Evolutionary conservation across 2,113 vertebrate genomes (phyloP), one percentile per base, ranked within the genome.

Genomic region (Henicopernis longicauda): DNA sequence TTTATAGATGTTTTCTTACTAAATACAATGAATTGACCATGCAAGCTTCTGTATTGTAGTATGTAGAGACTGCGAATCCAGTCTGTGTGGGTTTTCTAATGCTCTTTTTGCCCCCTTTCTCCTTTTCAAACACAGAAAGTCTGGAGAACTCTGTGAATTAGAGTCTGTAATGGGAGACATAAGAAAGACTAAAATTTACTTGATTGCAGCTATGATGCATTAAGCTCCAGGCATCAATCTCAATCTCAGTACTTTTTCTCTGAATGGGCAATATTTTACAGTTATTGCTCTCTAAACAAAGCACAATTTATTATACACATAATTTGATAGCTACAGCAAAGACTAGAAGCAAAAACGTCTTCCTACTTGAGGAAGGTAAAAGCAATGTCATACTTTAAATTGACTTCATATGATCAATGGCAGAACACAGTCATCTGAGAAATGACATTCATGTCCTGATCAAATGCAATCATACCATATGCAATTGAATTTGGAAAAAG

Each of bases 161-260:
- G 0, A 0, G 1, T 72, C 57, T 54, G 12, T 50, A 89, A 82
- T 31, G 38, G 49, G 49, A 96, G 45, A 91, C 86, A 40, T 29
- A 91, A 81, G 57, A 92, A 92, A 92, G 65, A 34, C 52, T 89
- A 73, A 92, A 84, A 93, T 93, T 70, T 73, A 44, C 32, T 91
- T 70, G 81, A 91, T 80, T 87, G 91, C 58, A 83, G 45, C 84
- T 72, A 52, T 73, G 70, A 82, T 89, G 78, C 89, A 89, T 95
- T 95, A 95, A 95, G 70, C 79, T 94, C 42, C 62, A 91, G 58
- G 47, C 86, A 96, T 94, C 86, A 91, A 85, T 91, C 84, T 95
- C 91, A 91, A 5, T 49, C 6, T 10, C 31, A 61, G 74, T 69
- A 65, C 40, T 92, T 93, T 65, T 85, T 69, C 58, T 88, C 78